phyloP scores from a whole-genome alignment of 2,113 vertebrate species.

The Lepus americanus region DNA sequence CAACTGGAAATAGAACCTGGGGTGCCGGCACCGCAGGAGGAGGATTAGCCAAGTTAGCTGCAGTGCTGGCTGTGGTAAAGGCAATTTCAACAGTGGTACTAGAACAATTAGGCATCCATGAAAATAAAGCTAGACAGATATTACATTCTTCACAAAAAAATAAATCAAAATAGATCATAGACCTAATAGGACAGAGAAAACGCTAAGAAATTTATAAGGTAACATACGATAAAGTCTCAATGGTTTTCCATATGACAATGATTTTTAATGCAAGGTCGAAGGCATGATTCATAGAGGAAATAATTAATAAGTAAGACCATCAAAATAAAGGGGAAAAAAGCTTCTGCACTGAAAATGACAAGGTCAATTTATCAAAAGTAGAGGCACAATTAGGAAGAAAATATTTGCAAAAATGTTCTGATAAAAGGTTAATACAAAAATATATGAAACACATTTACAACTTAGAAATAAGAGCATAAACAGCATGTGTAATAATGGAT shows the following conservation, averaged over 20 bases:
- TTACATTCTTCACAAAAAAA: neutral
- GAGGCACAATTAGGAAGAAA: neutral
- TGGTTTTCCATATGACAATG: neutral
- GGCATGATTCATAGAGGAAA: neutral
- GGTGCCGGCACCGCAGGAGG: too few relatives aligned
- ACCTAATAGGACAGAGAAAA: neutral
- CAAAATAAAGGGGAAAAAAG: neutral
- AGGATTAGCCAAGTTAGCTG: too few relatives aligned
- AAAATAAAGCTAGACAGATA: neutral
- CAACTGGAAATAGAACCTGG: too few relatives aligned
- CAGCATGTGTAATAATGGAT: too few relatives aligned
- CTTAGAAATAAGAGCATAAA: neutral
- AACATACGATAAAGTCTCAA: neutral
- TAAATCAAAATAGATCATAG: neutral
- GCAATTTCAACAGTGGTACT: neutral
- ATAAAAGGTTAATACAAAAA: too few relatives aligned
- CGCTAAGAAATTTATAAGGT: neutral
- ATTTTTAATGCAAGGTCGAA: neutral
- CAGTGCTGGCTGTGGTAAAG: too few relatives aligned
- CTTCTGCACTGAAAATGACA: neutral
- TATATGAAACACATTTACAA: too few relatives aligned
- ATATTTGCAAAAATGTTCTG: neutral
- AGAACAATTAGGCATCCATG: neutral
- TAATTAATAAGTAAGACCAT: neutral
- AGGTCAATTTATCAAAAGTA: neutral